A percentile compares a stretch with the other conserved stretches of the same genome.
Conservation (phyloP, 2,797 vertebrate species). For the Chrysocyon brachyurus region DNA sequence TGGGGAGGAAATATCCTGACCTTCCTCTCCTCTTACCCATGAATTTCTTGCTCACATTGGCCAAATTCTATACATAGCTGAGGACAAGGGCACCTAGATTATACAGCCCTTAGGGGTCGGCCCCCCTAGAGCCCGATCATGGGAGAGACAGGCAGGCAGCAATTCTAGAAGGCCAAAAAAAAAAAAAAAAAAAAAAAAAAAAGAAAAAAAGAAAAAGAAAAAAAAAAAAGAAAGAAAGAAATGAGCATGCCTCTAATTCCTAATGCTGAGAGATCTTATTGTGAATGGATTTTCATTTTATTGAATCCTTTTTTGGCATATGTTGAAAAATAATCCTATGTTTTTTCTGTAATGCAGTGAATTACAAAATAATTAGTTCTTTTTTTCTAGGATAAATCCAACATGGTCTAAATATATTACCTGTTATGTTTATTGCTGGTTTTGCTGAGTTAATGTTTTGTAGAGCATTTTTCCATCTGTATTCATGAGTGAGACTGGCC, state of each 20-base stretch:
- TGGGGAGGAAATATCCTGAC: not conserved
- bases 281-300: not conserved
- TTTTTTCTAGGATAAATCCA: not conserved
- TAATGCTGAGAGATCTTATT: not conserved
- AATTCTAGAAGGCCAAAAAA: not conserved
- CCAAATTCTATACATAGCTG: not conserved
- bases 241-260: not conserved
- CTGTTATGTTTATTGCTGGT: not conserved
- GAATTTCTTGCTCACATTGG: not conserved
- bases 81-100: not conserved
- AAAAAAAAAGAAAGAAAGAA: not conserved
- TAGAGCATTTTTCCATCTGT: not conserved
- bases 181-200: not conserved
- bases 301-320: not conserved
- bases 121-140: not conserved
- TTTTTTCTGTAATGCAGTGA: not conserved
- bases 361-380: not conserved
- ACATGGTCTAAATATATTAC: not conserved
- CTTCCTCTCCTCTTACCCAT: not conserved
- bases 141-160: not conserved
- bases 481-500: not conserved
- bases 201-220: too few species aligned
- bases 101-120: not conserved
- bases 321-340: not conserved
- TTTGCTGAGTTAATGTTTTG: not conserved